Base-by-base conservation (phyloP, 1,140 invertebrate genomes). In the Drosophila virilis region DNA sequence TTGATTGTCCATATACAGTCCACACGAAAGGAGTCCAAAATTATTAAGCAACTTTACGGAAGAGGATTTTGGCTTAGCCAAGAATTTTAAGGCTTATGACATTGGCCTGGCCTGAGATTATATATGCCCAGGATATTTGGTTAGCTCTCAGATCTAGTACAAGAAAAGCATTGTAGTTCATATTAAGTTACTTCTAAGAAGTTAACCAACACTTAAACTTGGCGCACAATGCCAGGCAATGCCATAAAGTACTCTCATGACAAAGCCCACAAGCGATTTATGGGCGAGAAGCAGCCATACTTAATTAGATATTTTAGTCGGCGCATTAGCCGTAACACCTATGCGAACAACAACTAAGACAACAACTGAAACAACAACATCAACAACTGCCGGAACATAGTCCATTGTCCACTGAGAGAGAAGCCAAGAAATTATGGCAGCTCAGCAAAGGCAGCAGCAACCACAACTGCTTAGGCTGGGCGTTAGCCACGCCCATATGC, bases 281-380 rank as follows among this genome's bases (percentile, higher is more conserved):
- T 82, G 75, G 62, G 78, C 17, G 15, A 43, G 40, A 32, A 43
- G 59, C 75, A 78, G 67, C 70, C 65, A 71, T 77, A 79, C 65
- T 66, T 86, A 82, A 86, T 85, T 80, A 88, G 65, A 88, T 88
- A 88, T 88, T 79, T 88, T 83, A 88, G 82, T 73, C 70, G 42
- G 46, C 15, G 76, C 82, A 86, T 86, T 88, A 86, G 79, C 55
- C 73, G 65, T 83, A 88, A 86, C 79, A 86, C 79, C 83, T 88
- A 82, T 43, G 55, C 66, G 62, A 72, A 60, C 76, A 57, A 55
- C 17, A 78, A 55, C 22, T 28, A 5, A 28, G 22, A 28, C 22
- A 28, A 28, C 22, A 28, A 22, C 76, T 50, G 13, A 1, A 51
- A 51, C 48, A 28, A 43, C 50, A 65, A 9, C 48, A 52, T 12